phyloP scores from a whole-genome alignment of 2,113 vertebrate genomes.

The Nothocercus julius region DNA sequence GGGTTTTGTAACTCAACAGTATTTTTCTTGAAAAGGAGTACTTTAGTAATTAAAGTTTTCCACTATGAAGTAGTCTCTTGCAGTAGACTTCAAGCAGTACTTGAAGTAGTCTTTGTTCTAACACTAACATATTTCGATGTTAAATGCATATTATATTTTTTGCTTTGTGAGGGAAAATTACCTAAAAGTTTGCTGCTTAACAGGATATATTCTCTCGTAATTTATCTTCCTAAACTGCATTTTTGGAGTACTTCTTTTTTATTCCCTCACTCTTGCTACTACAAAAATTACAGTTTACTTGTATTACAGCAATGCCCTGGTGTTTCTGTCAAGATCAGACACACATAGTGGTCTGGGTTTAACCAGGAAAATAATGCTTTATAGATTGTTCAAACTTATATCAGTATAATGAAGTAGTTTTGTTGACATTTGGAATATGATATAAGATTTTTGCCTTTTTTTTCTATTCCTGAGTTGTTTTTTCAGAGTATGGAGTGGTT shows the following conservation, averaged over 20 bases:
- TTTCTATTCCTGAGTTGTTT: not conserved
- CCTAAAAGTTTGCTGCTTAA: not conserved
- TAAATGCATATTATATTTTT: not conserved
- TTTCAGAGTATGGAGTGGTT: not conserved
- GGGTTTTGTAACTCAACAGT: not conserved
- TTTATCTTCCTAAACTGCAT: not conserved
- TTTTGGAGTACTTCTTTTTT: not conserved
- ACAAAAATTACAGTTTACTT: not conserved
- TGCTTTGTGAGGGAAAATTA: not conserved
- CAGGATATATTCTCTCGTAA: not conserved
- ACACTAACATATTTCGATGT: not conserved
- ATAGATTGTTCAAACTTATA: not conserved
- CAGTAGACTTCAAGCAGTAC: too few relatives aligned
- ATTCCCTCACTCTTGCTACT: not conserved
- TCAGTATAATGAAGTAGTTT: not conserved
- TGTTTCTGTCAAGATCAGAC: not conserved
- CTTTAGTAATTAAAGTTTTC: not conserved
- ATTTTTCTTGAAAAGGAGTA: not conserved
- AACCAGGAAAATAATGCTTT: not conserved
- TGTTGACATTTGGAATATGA: not conserved
- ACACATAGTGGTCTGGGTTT: not conserved
- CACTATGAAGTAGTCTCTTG: not conserved
- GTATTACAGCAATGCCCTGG: not conserved
- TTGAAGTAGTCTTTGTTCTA: not conserved
- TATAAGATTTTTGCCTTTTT: fast-evolving